Percentiles rank a stretch among this genome's conserved stretches.
Conservation (phyloP, 2,888 invertebrate genomes). For the Taenaris catops region DNA sequence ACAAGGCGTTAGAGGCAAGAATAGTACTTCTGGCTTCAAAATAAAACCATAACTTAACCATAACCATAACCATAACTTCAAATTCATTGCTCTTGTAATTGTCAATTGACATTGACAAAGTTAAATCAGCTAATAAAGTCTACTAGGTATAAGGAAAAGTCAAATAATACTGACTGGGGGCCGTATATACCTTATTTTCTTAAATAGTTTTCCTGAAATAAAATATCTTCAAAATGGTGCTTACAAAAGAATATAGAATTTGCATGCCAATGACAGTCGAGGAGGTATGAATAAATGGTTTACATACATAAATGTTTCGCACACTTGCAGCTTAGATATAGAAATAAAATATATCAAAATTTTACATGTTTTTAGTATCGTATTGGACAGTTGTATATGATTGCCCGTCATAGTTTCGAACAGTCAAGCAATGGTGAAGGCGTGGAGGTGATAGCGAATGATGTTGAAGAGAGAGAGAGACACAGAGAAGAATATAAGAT, state of each 20-base stretch:
- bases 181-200: too few relatives aligned
- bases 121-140: too few relatives aligned
- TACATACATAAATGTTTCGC: neutral
- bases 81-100: too few relatives aligned
- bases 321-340: neutral
- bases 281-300: conserved; percentile 82
- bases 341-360: neutral
- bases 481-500: too few relatives aligned
- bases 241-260: conserved; percentile 93
- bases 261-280: conserved; percentile 96
- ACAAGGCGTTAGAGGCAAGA: too few relatives aligned
- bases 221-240: conserved; percentile 83
- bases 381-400: conserved; percentile 96
- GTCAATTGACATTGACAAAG: too few relatives aligned
- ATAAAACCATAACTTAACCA: too few relatives aligned
- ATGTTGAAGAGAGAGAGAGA: too few relatives aligned
- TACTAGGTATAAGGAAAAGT: too few relatives aligned
- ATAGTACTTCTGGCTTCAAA: too few relatives aligned
- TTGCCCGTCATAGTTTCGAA: conserved; percentile 94
- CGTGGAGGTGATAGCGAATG: conserved; percentile 93
- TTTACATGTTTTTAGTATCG: conserved; percentile 83
- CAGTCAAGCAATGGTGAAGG: conserved; percentile 95
- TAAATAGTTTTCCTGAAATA: conserved; percentile 4
- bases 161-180: too few relatives aligned
- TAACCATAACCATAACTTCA: too few relatives aligned